Percentiles rank a stretch among this genome's conserved stretches.
These are phyloP conservation scores for Tetramorium parvispinum DNA, from an alignment of 1,140 invertebrate species.

Conservation along the genomic window DNA sequence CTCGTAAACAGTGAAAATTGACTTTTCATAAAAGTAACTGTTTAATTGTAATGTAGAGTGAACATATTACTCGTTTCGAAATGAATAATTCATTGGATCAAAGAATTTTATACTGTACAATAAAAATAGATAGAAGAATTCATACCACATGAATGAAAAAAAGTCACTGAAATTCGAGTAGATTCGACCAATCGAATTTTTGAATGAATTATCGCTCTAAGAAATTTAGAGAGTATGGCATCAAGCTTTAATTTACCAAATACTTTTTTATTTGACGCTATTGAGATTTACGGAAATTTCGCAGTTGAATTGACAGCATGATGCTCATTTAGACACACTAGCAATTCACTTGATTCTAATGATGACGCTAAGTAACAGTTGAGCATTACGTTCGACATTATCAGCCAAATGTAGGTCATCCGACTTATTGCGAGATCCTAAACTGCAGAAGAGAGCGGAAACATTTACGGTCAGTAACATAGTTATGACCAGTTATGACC, in stretches of 20 bases:
- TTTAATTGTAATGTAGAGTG: too few species aligned
- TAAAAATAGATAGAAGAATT: too few species aligned
- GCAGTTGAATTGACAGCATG: not conserved
- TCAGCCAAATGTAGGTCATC: conserved; percentile 24
- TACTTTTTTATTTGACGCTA: not conserved
- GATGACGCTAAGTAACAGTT: not conserved
- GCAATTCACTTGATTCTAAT: not conserved
- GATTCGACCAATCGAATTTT: too few species aligned
- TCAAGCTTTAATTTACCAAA: not conserved
- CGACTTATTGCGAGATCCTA: conserved; percentile 36
- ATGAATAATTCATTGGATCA: too few species aligned
- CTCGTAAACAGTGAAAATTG: too few species aligned
- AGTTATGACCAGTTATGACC: conserved; percentile 44
- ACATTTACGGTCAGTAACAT: conserved; percentile 46
- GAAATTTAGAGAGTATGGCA: too few species aligned
- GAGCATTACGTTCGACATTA: conserved; percentile 14
- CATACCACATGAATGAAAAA: too few species aligned
- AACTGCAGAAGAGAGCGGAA: conserved; percentile 34
- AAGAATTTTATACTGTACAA: too few species aligned
- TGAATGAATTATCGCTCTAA: too few species aligned
- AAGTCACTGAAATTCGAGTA: too few species aligned
- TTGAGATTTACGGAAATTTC: not conserved
- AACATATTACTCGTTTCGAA: too few species aligned
- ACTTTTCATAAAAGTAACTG: too few species aligned
- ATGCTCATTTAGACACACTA: not conserved